These are phyloP conservation scores for Siniperca chuatsi DNA, from an alignment of 2,113 vertebrate genomes.

Conservation along the genomic window DNA sequence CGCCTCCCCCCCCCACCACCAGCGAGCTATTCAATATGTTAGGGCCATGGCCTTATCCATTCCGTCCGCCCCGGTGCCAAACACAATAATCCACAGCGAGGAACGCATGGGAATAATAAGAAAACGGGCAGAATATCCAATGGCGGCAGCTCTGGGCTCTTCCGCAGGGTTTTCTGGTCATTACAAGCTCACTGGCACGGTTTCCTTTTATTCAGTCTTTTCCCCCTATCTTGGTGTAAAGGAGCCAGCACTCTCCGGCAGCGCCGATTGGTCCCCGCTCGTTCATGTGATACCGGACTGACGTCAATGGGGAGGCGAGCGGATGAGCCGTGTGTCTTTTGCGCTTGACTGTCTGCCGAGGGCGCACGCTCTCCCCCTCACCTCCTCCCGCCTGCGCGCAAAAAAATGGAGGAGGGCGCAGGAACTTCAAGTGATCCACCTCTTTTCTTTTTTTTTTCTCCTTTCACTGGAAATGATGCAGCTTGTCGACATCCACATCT, in stretches of 20 bases:
- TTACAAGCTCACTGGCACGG: constrained; percentile 68
- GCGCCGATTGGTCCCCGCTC: constrained; percentile 81
- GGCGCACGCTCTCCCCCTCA: constrained; percentile 39
- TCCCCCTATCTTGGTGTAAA: constrained; percentile 72
- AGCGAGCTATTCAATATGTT: constrained; percentile 79
- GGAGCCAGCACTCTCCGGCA: constrained; percentile 79
- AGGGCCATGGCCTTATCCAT: constrained; percentile 83
- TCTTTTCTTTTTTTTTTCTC: background rate
- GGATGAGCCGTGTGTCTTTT: constrained; percentile 85
- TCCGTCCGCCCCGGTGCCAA: constrained; percentile 60
- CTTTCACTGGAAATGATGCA: constrained; percentile 28
- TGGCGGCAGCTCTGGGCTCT: constrained; percentile 37
- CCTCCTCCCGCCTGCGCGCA: background rate
- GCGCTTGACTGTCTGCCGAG: constrained; percentile 74
- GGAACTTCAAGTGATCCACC: background rate
- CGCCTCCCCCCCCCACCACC: constrained; percentile 48
- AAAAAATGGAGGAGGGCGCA: constrained; percentile 48
- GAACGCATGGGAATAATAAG: background rate
- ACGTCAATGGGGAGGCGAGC: constrained; percentile 89
- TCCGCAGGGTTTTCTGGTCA: constrained; percentile 59
- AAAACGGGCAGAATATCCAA: constrained; percentile 42
- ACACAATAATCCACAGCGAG: constrained; percentile 68
- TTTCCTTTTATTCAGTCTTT: constrained; percentile 77
- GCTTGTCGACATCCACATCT: no score
- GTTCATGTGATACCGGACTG: constrained; percentile 85